These are phyloP conservation scores for Calliphora vicina DNA, from an alignment of 1,140 invertebrate species.

Conservation along the genomic window DNA sequence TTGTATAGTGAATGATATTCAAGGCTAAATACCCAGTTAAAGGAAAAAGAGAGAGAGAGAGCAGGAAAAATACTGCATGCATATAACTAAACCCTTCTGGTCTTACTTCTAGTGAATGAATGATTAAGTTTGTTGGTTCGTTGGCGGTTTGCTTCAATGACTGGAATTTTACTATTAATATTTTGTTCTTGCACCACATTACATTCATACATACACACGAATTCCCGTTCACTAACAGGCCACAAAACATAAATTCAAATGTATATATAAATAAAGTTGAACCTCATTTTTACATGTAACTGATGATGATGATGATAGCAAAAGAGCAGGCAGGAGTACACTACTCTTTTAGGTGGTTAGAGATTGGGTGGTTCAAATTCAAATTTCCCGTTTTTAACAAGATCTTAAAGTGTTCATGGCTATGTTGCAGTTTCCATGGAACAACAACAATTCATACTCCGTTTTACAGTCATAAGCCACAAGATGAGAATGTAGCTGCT, in stretches of 20 bases:
- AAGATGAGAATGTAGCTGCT: no score
- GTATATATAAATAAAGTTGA: background rate
- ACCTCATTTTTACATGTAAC: background rate
- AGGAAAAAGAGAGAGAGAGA: background rate
- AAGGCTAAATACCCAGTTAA: background rate
- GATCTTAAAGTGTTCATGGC: background rate
- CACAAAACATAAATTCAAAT: background rate
- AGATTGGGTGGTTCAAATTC: background rate
- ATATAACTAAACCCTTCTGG: background rate
- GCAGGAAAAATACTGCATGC: background rate
- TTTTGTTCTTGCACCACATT: background rate
- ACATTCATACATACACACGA: background rate
- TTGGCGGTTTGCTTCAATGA: background rate
- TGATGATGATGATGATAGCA: background rate
- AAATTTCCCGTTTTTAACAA: slow-evolving; percentile 26
- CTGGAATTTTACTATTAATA: background rate
- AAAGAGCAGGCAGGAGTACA: background rate
- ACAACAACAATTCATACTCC: no score
- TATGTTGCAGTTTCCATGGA: no score
- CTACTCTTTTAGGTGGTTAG: background rate
- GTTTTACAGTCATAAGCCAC: no score
- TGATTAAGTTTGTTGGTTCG: background rate
- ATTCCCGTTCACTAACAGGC: background rate
- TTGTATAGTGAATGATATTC: background rate
- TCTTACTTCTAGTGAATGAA: background rate